Evolutionary conservation across 2,888 invertebrate species (phyloP).

Genomic region (Halictus ligatus): DNA sequence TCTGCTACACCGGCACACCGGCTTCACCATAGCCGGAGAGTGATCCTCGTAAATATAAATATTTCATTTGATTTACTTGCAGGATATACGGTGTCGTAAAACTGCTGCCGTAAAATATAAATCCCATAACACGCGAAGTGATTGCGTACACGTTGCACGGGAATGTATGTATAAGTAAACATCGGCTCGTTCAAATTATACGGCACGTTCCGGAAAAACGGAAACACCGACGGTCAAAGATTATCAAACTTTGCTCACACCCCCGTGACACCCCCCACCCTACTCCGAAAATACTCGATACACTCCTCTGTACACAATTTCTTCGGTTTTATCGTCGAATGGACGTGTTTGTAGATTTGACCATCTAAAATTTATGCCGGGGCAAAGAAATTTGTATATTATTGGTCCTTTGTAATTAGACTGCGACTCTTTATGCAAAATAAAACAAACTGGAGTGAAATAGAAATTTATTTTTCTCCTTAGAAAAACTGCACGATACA

Average conservation of each 20-base stretch:
- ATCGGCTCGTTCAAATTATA: slow-evolving; percentile 4
- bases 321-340: not conserved
- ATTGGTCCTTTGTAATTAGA: too few relatives aligned
- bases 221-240: not conserved
- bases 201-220: not conserved
- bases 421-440: too few relatives aligned
- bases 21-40: not conserved
- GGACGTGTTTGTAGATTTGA: not conserved
- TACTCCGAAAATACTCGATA: not conserved
- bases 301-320: not conserved
- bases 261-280: not conserved
- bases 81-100: slow-evolving; percentile 3
- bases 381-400: too few relatives aligned
- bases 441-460: too few relatives aligned
- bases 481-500: not conserved
- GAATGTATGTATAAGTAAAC: not conserved
- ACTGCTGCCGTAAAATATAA: slow-evolving; percentile 20
- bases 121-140: slow-evolving; percentile 20
- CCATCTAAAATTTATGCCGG: not conserved
- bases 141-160: not conserved
- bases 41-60: slow-evolving; percentile 25
- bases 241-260: not conserved
- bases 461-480: too few relatives aligned
- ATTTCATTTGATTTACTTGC: slow-evolving; percentile 9
- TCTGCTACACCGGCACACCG: not conserved